Conservation (phyloP, 64 coral and sea anemone species). For the Exaiptasia diaphana region DNA sequence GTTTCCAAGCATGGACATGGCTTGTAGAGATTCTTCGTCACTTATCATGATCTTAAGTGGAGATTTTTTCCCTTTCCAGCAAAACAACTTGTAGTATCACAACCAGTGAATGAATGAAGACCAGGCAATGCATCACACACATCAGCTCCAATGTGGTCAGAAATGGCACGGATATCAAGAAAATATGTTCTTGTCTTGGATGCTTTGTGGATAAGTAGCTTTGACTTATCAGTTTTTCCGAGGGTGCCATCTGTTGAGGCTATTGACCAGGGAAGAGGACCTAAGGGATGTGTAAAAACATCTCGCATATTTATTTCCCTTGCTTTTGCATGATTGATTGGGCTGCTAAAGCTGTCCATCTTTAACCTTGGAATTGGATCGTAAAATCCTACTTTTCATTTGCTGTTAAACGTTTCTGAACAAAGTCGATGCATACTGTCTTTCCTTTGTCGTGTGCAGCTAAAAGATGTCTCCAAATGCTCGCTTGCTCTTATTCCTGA, state of each 20-base stretch:
- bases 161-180: not conserved
- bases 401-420: not conserved
- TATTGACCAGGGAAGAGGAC: constrained; percentile 51
- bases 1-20: not conserved
- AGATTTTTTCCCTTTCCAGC: not conserved
- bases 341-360: too few relatives aligned
- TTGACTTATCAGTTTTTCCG: constrained; percentile 32
- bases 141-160: not conserved
- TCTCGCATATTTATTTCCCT: constrained; percentile 32
- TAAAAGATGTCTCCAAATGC: not conserved
- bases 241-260: constrained; percentile 33
- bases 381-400: constrained; percentile 15
- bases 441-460: constrained; percentile 41
- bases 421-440: not conserved
- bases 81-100: not conserved
- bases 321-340: constrained; percentile 25
- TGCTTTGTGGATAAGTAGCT: not conserved
- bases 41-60: not conserved
- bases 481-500: not conserved
- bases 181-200: not conserved
- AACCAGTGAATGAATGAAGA: not conserved
- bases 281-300: constrained; percentile 18
- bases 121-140: not conserved
- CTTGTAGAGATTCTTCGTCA: not conserved
- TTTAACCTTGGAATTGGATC: constrained; percentile 45